Conservation (phyloP, 2,888 invertebrate species). For the Galeruca laticollis region DNA sequence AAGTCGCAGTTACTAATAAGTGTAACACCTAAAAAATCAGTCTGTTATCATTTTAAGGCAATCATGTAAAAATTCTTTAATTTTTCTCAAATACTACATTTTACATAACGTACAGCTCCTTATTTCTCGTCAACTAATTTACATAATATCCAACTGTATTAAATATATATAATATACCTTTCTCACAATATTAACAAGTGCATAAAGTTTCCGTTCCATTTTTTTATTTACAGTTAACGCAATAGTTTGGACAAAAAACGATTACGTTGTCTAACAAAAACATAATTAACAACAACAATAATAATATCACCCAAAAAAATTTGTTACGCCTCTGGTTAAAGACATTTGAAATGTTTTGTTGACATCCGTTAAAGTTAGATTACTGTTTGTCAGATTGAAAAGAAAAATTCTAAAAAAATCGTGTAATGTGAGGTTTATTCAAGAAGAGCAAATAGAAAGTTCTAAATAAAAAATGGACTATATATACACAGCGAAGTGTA, state of each 20-base stretch:
- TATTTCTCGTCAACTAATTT: slow-evolving; percentile 10
- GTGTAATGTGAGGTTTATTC: too few relatives aligned
- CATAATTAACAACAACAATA: too few relatives aligned
- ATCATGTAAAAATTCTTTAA: slow-evolving; percentile 55
- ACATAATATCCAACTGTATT: slow-evolving; percentile 26
- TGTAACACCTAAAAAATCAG: slow-evolving; percentile 56
- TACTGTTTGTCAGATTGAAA: too few relatives aligned
- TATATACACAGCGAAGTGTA: too few relatives aligned
- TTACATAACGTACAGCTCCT: slow-evolving; percentile 36
- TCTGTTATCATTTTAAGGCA: slow-evolving; percentile 61
- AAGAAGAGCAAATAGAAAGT: too few relatives aligned
- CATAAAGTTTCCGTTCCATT: slow-evolving; percentile 1
- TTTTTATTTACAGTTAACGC: slow-evolving; percentile 7
- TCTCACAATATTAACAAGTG: slow-evolving; percentile 9
- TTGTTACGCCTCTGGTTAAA: too few relatives aligned
- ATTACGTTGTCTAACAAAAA: too few relatives aligned
- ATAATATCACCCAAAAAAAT: too few relatives aligned
- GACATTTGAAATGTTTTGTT: too few relatives aligned
- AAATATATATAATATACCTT: slow-evolving; percentile 15
- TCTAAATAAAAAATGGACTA: too few relatives aligned
- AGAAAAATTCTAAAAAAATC: too few relatives aligned
- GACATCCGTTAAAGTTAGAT: too few relatives aligned
- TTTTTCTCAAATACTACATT: slow-evolving; percentile 34
- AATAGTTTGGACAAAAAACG: not conserved
- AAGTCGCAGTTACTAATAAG: slow-evolving; percentile 6